Percentiles rank a stretch among this genome's conserved stretches.
Conservation (phyloP, 2,888 invertebrate species). For the Yponomeuta plumbellus region DNA sequence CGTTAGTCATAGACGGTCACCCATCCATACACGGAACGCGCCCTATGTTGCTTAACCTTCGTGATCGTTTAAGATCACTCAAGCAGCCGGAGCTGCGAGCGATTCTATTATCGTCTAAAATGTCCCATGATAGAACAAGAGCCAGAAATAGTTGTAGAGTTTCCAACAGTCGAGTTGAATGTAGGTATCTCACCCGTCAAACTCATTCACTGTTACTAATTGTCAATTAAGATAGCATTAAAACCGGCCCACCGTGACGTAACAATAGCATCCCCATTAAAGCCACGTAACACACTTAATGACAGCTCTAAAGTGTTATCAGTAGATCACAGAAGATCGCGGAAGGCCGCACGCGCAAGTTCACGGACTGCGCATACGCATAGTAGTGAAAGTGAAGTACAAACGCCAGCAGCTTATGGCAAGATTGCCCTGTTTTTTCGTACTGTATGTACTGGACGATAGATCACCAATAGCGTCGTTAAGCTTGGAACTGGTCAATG, state of each 20-base stretch:
- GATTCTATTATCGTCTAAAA: too few relatives aligned
- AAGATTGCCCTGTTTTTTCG: neutral
- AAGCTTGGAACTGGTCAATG: neutral
- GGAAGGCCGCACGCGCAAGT: constrained; percentile 22
- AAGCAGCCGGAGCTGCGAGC: too few relatives aligned
- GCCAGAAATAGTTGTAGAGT: too few relatives aligned
- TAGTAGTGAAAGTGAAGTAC: constrained; percentile 21
- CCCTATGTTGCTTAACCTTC: too few relatives aligned
- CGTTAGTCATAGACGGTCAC: too few relatives aligned
- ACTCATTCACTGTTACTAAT: neutral
- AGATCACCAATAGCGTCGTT: neutral
- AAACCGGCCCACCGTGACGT: neutral
- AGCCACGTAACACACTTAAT: neutral
- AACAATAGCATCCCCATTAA: neutral
- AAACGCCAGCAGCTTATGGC: neutral
- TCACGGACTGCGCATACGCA: constrained; percentile 22
- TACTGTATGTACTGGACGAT: neutral
- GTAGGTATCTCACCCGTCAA: neutral
- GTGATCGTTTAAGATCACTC: too few relatives aligned
- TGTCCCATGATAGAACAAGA: too few relatives aligned
- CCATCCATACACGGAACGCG: too few relatives aligned
- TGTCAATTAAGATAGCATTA: neutral
- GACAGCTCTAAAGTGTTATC: neutral
- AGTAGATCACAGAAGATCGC: neutral
- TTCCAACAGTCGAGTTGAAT: too few relatives aligned